Evolutionary conservation across 2,113 vertebrate genomes (phyloP).

Genomic region (Ophthalmolycus amberensis): DNA sequence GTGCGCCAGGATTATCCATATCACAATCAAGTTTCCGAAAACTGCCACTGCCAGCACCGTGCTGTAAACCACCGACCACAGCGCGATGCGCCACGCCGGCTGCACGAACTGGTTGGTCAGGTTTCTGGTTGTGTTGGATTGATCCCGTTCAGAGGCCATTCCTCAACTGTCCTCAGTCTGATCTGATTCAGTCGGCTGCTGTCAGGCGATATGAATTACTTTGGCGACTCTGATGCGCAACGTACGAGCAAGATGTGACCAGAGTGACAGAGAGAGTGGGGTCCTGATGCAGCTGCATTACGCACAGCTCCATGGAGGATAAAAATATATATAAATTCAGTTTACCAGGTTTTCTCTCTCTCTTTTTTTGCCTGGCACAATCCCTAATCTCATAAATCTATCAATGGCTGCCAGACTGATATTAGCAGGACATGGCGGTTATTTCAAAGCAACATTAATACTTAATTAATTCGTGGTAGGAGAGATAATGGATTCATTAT

Average conservation of each 20-base stretch:
- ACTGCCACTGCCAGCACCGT: slow-evolving; percentile 90
- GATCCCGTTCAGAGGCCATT: slow-evolving; percentile 74
- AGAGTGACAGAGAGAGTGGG: not conserved
- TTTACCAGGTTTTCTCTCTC: not conserved
- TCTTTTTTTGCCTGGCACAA: not conserved
- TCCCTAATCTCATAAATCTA: not conserved
- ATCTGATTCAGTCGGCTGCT: not conserved
- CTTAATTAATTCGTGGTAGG: not conserved
- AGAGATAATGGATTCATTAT: not conserved
- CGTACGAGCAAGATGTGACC: slow-evolving; percentile 23
- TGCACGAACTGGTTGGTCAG: slow-evolving; percentile 93
- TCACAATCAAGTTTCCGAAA: slow-evolving; percentile 92
- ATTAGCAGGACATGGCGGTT: not conserved
- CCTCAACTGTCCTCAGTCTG: not conserved
- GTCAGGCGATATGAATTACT: slow-evolving; percentile 3
- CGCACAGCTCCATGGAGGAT: not conserved
- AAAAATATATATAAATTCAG: not conserved
- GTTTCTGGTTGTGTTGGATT: slow-evolving; percentile 75
- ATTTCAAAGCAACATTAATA: not conserved
- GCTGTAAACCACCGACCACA: slow-evolving; percentile 94
- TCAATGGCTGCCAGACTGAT: not conserved
- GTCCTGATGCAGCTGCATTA: slow-evolving; percentile 38
- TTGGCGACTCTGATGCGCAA: slow-evolving; percentile 11
- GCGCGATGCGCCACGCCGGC: slow-evolving; percentile 92
- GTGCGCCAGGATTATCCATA: slow-evolving; percentile 97